phyloP scores from a whole-genome alignment of 2,888 invertebrate genomes.

The Hedya salicella region DNA sequence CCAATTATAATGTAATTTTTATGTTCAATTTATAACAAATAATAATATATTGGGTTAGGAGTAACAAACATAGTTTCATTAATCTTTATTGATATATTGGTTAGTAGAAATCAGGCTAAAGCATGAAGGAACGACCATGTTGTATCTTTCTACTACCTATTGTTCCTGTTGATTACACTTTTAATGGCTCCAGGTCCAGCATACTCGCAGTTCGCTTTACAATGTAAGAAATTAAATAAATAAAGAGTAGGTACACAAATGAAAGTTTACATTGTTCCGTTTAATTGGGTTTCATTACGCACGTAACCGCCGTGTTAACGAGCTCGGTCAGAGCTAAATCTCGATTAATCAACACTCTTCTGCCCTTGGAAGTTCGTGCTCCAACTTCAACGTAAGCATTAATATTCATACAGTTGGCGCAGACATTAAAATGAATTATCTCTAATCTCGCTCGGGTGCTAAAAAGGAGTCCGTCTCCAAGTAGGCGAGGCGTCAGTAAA shows the following conservation, averaged over 20 bases:
- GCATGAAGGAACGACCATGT: not conserved
- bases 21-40: no score
- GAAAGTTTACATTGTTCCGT: conserved; percentile 45
- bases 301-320: conserved; percentile 45
- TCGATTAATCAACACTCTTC: conserved; percentile 67
- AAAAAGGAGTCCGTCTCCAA: conserved; percentile 36
- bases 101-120: not conserved
- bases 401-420: conserved; percentile 43
- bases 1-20: no score
- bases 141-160: not conserved
- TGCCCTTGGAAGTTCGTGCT: conserved; percentile 65
- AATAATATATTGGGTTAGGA: no score
- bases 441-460: conserved; percentile 52
- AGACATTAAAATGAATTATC: conserved; percentile 48
- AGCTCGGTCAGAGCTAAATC: conserved; percentile 54
- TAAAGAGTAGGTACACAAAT: conserved; percentile 8
- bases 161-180: conserved; percentile 12
- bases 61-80: no score
- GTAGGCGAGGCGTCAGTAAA: conserved; percentile 39
- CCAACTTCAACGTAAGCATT: conserved; percentile 58
- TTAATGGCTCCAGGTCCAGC: not conserved
- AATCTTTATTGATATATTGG: not conserved
- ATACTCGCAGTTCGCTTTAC: conserved; percentile 3
- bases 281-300: conserved; percentile 54
- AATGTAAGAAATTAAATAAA: conserved; percentile 14